phyloP scores from a whole-genome alignment of 2,888 invertebrate genomes.

The Matsumyia berberina region DNA sequence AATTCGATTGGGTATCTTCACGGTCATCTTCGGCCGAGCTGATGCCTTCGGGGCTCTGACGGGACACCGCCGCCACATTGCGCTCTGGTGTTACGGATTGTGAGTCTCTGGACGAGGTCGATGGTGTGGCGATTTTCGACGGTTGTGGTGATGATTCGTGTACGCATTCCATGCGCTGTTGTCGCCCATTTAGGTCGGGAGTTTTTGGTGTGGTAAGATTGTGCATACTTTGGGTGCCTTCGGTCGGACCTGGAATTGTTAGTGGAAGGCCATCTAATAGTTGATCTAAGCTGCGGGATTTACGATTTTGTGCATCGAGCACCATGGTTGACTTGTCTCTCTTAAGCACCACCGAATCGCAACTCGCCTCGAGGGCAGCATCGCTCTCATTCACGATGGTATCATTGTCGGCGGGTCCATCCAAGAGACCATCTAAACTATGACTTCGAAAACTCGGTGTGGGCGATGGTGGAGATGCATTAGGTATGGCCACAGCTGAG shows the following conservation, averaged over 20 bases:
- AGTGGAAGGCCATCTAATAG: conserved; percentile 85
- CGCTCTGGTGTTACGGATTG: conserved; percentile 82
- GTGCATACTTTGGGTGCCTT: conserved; percentile 83
- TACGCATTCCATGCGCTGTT: conserved; percentile 74
- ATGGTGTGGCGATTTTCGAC: conserved; percentile 51
- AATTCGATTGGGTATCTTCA: conserved; percentile 80
- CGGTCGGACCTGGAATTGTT: conserved; percentile 80
- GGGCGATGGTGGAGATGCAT: conserved; percentile 82
- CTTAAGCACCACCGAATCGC: conserved; percentile 78
- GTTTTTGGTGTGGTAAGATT: conserved; percentile 81
- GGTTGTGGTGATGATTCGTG: conserved; percentile 48
- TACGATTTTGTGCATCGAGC: conserved; percentile 83
- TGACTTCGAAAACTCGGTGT: conserved; percentile 85
- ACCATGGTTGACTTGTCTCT: conserved; percentile 80
- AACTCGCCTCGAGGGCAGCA: conserved; percentile 33
- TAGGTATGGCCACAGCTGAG: conserved; percentile 82
- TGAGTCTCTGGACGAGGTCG: conserved; percentile 79
- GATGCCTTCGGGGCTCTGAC: conserved; percentile 83
- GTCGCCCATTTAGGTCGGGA: conserved; percentile 76
- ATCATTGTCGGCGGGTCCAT: conserved; percentile 80
- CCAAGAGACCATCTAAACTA: conserved; percentile 88
- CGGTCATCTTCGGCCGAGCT: conserved; percentile 84
- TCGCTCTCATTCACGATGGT: conserved; percentile 62
- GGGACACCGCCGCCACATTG: conserved; percentile 74
- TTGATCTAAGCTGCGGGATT: conserved; percentile 88